phyloP scores from a whole-genome alignment of 2,797 vertebrate genomes.

The Tenualosa thibaudeaui region DNA sequence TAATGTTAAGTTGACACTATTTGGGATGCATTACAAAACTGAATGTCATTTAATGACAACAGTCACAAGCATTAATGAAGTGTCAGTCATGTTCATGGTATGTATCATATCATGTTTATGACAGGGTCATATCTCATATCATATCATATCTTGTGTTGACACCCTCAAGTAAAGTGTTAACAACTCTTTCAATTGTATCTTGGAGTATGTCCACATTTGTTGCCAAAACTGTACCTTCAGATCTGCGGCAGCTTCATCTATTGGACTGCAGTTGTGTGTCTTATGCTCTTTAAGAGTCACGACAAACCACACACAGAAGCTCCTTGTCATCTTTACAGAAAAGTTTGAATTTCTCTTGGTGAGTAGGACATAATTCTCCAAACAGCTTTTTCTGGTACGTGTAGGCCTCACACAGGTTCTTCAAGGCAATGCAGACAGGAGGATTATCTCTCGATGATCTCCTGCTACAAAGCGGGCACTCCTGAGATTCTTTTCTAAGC shows the following conservation, averaged over 20 bases:
- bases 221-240: background rate
- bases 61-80: too few relatives aligned
- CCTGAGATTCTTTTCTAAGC: conserved; percentile 49
- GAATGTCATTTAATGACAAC: too few relatives aligned
- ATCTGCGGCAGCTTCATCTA: background rate
- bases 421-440: conserved; percentile 25
- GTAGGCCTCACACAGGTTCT: conserved; percentile 36
- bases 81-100: too few relatives aligned
- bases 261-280: conserved; percentile 25
- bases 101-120: too few relatives aligned
- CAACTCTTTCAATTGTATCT: too few relatives aligned
- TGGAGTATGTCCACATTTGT: background rate
- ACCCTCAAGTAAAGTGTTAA: too few relatives aligned
- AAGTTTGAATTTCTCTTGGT: conserved; percentile 51
- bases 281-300: conserved; percentile 6
- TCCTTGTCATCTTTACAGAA: conserved; percentile 37
- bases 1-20: too few relatives aligned
- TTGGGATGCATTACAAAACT: too few relatives aligned
- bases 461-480: conserved; percentile 68
- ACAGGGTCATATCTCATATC: too few relatives aligned
- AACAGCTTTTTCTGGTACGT: background rate
- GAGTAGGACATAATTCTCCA: conserved; percentile 43
- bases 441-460: background rate
- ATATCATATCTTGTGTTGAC: too few relatives aligned
- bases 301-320: conserved; percentile 30